These are phyloP conservation scores for Drosophila bipectinata DNA, from an alignment of 1,140 invertebrate species.

Conservation along the genomic window DNA sequence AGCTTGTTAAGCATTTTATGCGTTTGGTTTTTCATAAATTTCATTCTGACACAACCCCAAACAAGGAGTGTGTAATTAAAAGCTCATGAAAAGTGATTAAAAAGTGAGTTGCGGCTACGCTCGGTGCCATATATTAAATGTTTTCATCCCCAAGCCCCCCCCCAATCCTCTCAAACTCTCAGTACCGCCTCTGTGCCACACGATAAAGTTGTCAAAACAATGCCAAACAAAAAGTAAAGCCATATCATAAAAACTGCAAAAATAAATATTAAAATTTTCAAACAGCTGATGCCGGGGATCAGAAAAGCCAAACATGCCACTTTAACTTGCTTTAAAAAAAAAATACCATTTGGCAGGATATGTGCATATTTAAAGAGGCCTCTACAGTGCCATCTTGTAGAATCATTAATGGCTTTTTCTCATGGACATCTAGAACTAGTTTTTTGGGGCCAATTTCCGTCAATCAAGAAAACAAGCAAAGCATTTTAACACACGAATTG, in stretches of 20 bases:
- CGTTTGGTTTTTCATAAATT: conserved; percentile 68
- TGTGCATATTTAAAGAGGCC: conserved; percentile 15
- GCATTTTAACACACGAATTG: conserved; percentile 50
- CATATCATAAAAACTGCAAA: conserved; percentile 8
- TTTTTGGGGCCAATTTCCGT: conserved; percentile 29
- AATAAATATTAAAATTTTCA: conserved; percentile 22
- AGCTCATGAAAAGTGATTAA: conserved; percentile 80
- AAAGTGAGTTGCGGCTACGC: conserved; percentile 71
- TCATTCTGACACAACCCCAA: conserved; percentile 44
- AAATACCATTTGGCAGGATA: neutral
- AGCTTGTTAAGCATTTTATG: conserved; percentile 72
- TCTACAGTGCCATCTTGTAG: conserved; percentile 32
- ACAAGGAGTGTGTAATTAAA: conserved; percentile 69
- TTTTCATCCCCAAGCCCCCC: conserved; percentile 25
- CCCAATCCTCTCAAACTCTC: neutral
- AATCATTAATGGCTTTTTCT: conserved; percentile 25
- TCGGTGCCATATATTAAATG: conserved; percentile 68
- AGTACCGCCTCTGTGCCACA: neutral
- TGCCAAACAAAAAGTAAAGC: conserved; percentile 32
- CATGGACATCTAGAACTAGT: conserved; percentile 33
- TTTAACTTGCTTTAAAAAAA: conserved; percentile 8
- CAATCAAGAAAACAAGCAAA: conserved; percentile 48
- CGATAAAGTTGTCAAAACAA: conserved; percentile 74
- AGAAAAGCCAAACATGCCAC: neutral
- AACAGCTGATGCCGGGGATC: conserved; percentile 28